phyloP scores from a whole-genome alignment of 2,888 invertebrate genomes.

The Brachycybe producta region DNA sequence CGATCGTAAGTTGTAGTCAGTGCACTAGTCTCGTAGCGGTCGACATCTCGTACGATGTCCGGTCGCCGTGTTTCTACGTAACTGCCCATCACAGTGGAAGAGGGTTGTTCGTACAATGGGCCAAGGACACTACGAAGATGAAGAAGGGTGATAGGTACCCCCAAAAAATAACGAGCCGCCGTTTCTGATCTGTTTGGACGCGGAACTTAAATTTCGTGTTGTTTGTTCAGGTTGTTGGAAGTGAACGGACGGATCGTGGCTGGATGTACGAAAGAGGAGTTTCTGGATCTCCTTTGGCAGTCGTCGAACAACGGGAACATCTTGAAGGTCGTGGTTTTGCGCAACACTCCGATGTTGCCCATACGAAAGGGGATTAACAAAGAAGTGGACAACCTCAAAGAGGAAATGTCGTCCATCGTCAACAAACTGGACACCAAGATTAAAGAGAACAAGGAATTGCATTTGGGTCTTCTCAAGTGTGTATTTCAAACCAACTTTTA shows the following conservation, averaged over 20 bases:
- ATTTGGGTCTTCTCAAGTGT: conserved; percentile 17
- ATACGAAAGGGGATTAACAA: conserved; percentile 21
- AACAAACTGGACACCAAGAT: conserved; percentile 50
- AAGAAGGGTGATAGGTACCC: conserved; percentile 58
- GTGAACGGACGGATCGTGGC: conserved; percentile 64
- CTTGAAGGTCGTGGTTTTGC: conserved; percentile 17
- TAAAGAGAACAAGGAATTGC: conserved; percentile 38
- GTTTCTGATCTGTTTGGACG: no score
- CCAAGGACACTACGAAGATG: conserved; percentile 59
- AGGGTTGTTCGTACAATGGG: conserved; percentile 55
- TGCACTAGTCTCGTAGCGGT: conserved; percentile 49
- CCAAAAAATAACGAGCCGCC: no score
- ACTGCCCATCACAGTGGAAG: conserved; percentile 47
- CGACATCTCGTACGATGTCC: conserved; percentile 54
- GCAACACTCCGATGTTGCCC: conserved; percentile 1
- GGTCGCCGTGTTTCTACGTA: conserved; percentile 58
- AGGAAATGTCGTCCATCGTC: conserved; percentile 46
- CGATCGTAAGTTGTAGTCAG: conserved; percentile 26
- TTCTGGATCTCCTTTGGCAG: conserved; percentile 19
- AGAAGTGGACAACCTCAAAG: conserved; percentile 43
- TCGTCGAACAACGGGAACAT: conserved; percentile 16
- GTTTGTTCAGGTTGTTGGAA: conserved; percentile 51
- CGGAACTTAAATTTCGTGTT: conserved; percentile 12
- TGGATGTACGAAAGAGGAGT: conserved; percentile 29
- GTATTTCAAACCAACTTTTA: no score